These are phyloP conservation scores for Pseudocheirus occidentalis DNA, from an alignment of 2,797 vertebrate species.

Conservation along the genomic window DNA sequence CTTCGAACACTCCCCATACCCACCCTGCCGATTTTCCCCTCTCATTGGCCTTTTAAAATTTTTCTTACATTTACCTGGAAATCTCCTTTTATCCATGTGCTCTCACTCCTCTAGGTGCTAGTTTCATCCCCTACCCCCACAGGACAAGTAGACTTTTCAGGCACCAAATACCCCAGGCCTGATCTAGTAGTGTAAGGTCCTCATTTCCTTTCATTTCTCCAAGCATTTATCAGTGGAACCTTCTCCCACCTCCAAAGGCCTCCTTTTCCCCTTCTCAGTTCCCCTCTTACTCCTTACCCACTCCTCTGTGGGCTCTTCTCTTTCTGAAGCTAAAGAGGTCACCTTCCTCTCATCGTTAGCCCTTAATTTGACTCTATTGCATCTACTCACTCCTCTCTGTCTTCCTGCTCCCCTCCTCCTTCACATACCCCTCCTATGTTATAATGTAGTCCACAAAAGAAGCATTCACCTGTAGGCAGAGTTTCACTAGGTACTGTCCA, in stretches of 20 bases:
- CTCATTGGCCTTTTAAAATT: neutral
- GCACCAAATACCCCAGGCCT: neutral
- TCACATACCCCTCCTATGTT: neutral
- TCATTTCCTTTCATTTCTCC: neutral
- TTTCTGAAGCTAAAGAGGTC: neutral
- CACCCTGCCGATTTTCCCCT: neutral
- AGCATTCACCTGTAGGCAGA: neutral
- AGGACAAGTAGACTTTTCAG: neutral
- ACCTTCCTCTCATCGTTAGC: neutral
- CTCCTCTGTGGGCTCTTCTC: neutral
- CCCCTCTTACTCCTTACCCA: neutral
- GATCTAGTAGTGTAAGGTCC: neutral
- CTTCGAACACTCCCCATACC: neutral
- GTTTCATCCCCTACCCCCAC: neutral
- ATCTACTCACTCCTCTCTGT: neutral
- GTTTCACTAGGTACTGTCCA: neutral
- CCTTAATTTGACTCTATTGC: neutral
- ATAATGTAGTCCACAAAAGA: neutral
- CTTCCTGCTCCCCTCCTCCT: neutral
- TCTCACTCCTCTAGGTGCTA: neutral
- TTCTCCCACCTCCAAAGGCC: neutral
- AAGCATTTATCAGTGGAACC: neutral
- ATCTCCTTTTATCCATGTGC: neutral
- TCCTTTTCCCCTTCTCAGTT: neutral
- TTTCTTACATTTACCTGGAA: neutral